phyloP scores from a whole-genome alignment of 2,113 vertebrate species.

The Alectura lathami region DNA sequence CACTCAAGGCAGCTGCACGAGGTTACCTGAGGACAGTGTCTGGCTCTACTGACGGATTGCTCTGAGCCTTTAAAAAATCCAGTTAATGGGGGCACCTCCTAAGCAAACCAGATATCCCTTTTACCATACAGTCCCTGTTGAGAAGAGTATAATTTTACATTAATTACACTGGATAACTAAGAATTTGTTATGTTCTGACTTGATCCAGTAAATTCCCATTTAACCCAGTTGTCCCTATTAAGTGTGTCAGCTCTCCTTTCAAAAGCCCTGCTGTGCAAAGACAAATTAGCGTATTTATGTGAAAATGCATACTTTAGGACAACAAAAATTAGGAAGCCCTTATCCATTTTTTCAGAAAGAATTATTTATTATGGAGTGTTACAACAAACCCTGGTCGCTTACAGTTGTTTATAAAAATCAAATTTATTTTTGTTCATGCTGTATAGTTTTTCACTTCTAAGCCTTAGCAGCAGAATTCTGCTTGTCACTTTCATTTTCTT shows the following conservation, averaged over 20 bases:
- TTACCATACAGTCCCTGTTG: background rate
- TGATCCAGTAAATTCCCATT: conserved; percentile 63
- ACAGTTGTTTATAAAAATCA: background rate
- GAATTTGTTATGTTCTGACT: conserved; percentile 49
- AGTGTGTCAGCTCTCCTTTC: conserved; percentile 49
- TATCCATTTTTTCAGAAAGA: background rate
- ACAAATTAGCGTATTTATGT: conserved; percentile 13
- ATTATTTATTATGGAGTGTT: background rate
- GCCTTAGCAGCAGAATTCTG: background rate
- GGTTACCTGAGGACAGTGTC: conserved; percentile 73
- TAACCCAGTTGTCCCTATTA: conserved; percentile 62
- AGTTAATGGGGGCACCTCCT: conserved; percentile 51
- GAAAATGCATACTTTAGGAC: background rate
- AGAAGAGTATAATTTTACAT: conserved; percentile 56
- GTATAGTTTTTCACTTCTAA: background rate
- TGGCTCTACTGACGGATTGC: conserved; percentile 51
- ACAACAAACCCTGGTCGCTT: background rate
- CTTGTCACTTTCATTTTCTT: background rate
- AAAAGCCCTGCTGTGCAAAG: conserved; percentile 15
- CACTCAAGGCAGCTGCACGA: conserved; percentile 41
- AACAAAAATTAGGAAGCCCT: background rate
- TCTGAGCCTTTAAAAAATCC: background rate
- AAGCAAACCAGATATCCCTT: conserved; percentile 55
- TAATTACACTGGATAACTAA: conserved; percentile 54
- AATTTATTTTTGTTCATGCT: background rate